These are phyloP conservation scores for Xestia rhomboidea DNA, from an alignment of 2,888 invertebrate genomes.

Conservation along the genomic window DNA sequence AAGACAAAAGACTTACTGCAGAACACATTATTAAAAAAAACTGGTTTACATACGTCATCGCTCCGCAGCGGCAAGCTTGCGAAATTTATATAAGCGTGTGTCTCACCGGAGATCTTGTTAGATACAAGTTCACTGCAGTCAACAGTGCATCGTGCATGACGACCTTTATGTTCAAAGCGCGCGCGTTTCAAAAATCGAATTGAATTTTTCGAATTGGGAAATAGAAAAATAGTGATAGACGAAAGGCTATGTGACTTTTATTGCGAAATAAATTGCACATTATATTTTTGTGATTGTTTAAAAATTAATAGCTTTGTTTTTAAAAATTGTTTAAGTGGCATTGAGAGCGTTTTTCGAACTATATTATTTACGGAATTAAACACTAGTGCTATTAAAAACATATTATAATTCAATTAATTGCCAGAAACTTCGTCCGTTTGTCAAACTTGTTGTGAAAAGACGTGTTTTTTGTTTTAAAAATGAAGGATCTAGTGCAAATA, in stretches of 20 bases:
- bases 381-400: constrained; percentile 66
- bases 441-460: constrained; percentile 49
- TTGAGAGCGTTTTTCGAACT: constrained; percentile 51
- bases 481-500: constrained; percentile 92
- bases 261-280: constrained; percentile 4
- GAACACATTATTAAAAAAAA: constrained; percentile 47
- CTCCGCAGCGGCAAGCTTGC: constrained; percentile 58
- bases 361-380: constrained; percentile 55
- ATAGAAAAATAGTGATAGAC: constrained; percentile 14
- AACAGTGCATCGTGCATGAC: constrained; percentile 58
- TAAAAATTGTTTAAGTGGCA: constrained; percentile 37
- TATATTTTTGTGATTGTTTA: background rate
- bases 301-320: constrained; percentile 12
- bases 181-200: constrained; percentile 50
- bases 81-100: constrained; percentile 72
- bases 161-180: constrained; percentile 58
- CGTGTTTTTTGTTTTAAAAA: constrained; percentile 72
- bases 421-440: constrained; percentile 46
- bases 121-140: constrained; percentile 60
- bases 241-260: constrained; percentile 47
- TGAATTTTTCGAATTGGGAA: background rate
- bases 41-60: constrained; percentile 60
- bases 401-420: constrained; percentile 67
- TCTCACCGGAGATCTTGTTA: constrained; percentile 62
- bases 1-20: constrained; percentile 46